Conservation (phyloP, 2,113 vertebrate species). For the Tonatia bakeri region DNA sequence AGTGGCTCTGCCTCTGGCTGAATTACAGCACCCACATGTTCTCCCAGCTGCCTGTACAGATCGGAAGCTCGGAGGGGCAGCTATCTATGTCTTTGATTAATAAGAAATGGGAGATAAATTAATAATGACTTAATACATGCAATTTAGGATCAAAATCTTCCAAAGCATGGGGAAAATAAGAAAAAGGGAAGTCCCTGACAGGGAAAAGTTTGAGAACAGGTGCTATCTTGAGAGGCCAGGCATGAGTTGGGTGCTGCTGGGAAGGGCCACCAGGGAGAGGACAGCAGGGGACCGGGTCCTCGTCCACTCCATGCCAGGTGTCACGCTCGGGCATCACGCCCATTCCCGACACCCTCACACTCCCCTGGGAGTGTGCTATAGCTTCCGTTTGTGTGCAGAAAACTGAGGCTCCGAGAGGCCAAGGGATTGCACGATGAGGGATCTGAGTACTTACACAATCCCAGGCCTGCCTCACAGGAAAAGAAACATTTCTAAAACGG, state of each 20-base stretch:
- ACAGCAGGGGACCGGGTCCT: neutral
- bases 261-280: neutral
- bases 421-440: neutral
- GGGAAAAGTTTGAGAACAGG: neutral
- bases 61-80: slow-evolving; percentile 36
- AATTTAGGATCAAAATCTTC: slow-evolving; percentile 61
- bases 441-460: neutral
- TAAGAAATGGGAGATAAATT: slow-evolving; percentile 60
- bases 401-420: neutral
- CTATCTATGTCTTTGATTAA: slow-evolving; percentile 56
- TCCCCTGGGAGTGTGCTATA: neutral
- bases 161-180: slow-evolving; percentile 38
- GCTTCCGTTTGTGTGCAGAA: neutral
- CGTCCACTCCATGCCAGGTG: fast-evolving
- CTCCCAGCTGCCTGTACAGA: neutral
- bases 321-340: neutral
- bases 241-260: neutral
- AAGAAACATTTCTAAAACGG: neutral
- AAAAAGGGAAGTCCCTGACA: neutral
- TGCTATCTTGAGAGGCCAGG: neutral
- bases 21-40: neutral
- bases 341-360: neutral
- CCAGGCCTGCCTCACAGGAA: neutral
- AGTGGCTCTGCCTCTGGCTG: slow-evolving; percentile 5
- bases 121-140: slow-evolving; percentile 55